Conservation (phyloP, 2,113 vertebrate genomes). For the Cyanoderma ruficeps region DNA sequence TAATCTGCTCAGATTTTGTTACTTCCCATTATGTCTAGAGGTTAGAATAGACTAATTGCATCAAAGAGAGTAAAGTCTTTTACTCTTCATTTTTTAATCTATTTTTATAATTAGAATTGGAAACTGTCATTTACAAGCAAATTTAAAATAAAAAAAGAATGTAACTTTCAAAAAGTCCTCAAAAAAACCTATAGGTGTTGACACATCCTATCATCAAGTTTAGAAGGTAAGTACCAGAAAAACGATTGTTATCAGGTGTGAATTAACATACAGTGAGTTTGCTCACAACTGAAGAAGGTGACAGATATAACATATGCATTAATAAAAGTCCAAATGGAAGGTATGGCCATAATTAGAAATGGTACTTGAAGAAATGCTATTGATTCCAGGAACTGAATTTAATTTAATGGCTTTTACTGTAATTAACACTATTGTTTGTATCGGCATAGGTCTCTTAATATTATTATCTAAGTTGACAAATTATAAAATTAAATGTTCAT, state of each 20-base stretch:
- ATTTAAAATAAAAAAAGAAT: background rate
- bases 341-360: slow-evolving; percentile 68
- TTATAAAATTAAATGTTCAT: slow-evolving; percentile 74
- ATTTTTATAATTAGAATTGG: slow-evolving; percentile 63
- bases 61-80: slow-evolving; percentile 20
- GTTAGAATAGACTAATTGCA: background rate
- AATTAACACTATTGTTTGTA: slow-evolving; percentile 74
- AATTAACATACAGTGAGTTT: slow-evolving; percentile 76
- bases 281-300: slow-evolving; percentile 58
- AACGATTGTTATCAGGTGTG: slow-evolving; percentile 74
- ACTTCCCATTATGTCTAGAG: background rate
- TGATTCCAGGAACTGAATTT: slow-evolving; percentile 77
- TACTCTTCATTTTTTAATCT: slow-evolving; percentile 41
- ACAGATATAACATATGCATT: slow-evolving; percentile 73
- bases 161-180: background rate
- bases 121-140: slow-evolving; percentile 31
- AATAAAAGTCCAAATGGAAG: slow-evolving; percentile 65
- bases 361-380: slow-evolving; percentile 66
- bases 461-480: slow-evolving; percentile 73
- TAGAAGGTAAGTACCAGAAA: slow-evolving; percentile 62
- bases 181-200: slow-evolving; percentile 62
- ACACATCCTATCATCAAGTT: slow-evolving; percentile 62
- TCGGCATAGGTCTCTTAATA: slow-evolving; percentile 68
- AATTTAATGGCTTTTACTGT: slow-evolving; percentile 75
- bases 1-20: background rate